Base-by-base conservation (phyloP, 2,113 vertebrate species). In the Callaeas wilsoni region DNA sequence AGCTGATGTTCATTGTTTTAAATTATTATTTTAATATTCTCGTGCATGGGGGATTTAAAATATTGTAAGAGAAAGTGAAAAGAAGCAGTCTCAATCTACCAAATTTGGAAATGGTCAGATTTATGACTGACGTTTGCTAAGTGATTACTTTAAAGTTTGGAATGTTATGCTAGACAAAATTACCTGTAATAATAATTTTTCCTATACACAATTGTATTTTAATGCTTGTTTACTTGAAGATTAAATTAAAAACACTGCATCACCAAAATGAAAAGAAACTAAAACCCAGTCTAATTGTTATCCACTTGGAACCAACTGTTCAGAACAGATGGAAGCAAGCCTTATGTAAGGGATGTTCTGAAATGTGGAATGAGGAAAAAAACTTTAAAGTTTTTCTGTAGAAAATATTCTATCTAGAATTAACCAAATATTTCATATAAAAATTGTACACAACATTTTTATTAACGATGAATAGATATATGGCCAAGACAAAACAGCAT, bases 191-290 rank as follows among this genome's bases (percentile, higher is more conserved):
- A 78, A 77, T 41, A 73, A 56, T 86, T 90, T 81, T 75, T 49
- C 65, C 12, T 60, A 75, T 81, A 22, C 26, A 46, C 6, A 71
- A 60, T 62, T 78, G n/a, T 76, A 57, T 39, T 92, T 69, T 73
- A 79, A 76, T 82, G 18, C 7, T 74, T 94, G 42, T 73, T 89
- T 84, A 76, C 60, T 77, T 91, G 60, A 89, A 83, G 63, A 89
- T 89, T 41, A 92, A 96, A 95, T 87, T 86, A 92, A 92, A 95
- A 96, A 30, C 37, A 86, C 44, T 89, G 16, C 49, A 92, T 90
- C 80, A 84, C 29, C 52, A 93, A 79, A 93, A 94, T 90, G 26
- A 95, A 86, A 93, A 82, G 27, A 79, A 84, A 55, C 17, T 65
- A 20, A 87, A 93, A 50, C 17, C 0, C 2, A 35, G 15, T 35